Percentiles rank a stretch among this genome's conserved stretches.
Conservation (phyloP, 2,113 vertebrate genomes). For the Phalacrocorax brasilianus region DNA sequence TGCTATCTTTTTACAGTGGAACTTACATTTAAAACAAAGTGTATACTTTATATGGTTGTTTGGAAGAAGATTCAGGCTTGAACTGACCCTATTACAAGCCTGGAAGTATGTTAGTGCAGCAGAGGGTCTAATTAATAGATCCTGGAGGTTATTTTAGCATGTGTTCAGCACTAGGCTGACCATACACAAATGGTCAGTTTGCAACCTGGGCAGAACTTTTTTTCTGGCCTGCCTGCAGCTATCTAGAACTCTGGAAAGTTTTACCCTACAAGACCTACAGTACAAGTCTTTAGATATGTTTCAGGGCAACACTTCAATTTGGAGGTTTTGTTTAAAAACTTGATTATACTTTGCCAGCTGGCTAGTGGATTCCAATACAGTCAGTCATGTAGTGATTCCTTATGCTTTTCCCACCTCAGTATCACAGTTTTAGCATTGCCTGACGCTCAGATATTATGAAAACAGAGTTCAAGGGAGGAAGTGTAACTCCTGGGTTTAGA, state of each 20-base stretch:
- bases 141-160: neutral
- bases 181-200: neutral
- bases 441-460: neutral
- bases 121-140: neutral
- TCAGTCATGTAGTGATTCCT: neutral
- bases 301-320: neutral
- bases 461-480: neutral
- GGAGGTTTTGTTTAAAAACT: neutral
- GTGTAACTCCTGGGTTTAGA: neutral
- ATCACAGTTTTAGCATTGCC: neutral
- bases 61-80: neutral
- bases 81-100: neutral
- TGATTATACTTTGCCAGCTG: neutral
- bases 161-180: neutral
- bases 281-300: neutral
- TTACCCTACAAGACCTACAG: neutral
- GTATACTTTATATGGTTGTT: neutral
- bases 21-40: neutral
- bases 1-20: neutral
- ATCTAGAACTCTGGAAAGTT: neutral
- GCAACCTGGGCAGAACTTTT: neutral
- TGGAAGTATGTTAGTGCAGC: neutral
- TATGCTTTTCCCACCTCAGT: neutral
- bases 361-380: neutral
- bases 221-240: neutral